Evolutionary conservation across 2,113 vertebrate species (phyloP).

Genomic region (Anarrhichthys ocellatus): DNA sequence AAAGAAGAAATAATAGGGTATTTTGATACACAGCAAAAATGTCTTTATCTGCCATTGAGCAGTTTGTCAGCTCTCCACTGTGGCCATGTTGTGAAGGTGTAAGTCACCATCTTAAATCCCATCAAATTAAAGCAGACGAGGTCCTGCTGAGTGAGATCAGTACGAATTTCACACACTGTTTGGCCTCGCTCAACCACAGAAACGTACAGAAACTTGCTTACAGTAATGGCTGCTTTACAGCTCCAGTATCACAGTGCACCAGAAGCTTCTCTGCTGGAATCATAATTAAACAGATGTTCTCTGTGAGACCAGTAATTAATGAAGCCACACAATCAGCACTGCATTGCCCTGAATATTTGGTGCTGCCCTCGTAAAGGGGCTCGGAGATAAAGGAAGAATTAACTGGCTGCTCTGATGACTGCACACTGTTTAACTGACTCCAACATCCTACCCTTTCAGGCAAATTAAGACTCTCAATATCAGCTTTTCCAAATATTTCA

Average conservation of each 20-base stretch:
- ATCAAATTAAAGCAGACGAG: slow-evolving; percentile 19
- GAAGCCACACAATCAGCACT: slow-evolving; percentile 69
- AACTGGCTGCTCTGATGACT: slow-evolving; percentile 64
- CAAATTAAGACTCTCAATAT: background rate
- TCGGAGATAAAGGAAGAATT: slow-evolving; percentile 66
- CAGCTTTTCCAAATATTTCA: background rate
- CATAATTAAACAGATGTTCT: slow-evolving; percentile 79
- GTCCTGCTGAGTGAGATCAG: background rate
- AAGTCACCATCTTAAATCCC: slow-evolving; percentile 2
- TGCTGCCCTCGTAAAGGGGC: slow-evolving; percentile 73
- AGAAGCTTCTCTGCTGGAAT: slow-evolving; percentile 74
- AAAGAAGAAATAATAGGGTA: background rate
- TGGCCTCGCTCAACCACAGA: slow-evolving; percentile 25
- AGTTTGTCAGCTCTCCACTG: background rate
- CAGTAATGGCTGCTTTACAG: slow-evolving; percentile 70
- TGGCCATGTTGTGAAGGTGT: background rate
- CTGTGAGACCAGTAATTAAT: slow-evolving; percentile 75
- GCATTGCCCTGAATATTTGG: slow-evolving; percentile 66
- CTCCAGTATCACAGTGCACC: slow-evolving; percentile 72
- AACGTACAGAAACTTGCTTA: slow-evolving; percentile 38
- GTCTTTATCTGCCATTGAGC: background rate
- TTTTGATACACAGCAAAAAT: background rate
- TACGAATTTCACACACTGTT: slow-evolving; percentile 8
- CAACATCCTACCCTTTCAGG: background rate
- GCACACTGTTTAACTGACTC: slow-evolving; percentile 41